Base-by-base conservation (phyloP, 2,113 vertebrate species). In the Thinocorus orbignyianus region DNA sequence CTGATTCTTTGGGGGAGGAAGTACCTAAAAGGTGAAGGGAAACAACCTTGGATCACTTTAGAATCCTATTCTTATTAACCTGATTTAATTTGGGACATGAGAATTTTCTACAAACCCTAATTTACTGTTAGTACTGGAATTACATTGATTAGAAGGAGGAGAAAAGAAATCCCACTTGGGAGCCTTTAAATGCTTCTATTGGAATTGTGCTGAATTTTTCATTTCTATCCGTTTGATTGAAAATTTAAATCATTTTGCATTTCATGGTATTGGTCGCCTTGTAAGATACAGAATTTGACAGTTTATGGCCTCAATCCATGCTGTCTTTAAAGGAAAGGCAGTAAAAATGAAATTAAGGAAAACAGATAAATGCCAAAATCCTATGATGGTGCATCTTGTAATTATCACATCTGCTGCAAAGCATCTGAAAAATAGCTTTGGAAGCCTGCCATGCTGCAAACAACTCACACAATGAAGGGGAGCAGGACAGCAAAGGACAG, bases 341-440 rank as follows among this genome's bases (percentile, higher is more conserved):
- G 95, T 98, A 97, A 98, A 97, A 97, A 66, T 79, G 55, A 98
- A 97, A 97, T 97, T 77, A 97, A 93, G 73, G 62, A 84, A 96
- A 96, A 95, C 76, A 97, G 88, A 96, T 95, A 97, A 96, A 96
- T 82, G 80, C 89, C 80, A 89, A 82, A 93, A 93, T 93, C 64
- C 62, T 95, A 31, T 71, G 86, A 95, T 95, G 57, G 80, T 79
- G 51, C 70, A 88, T 93, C 94, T 97, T 96, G 54, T 86, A 97
- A 97, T 97, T 90, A 97, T 97, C 97, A 95, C 96, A 96, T 97
- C 97, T 98, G 95, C 95, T 96, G 81, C 77, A 87, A 94, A 97
- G 81, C 13, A 58, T 79, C 74, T 82, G 84, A 93, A 93, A 97
- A 95, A 91, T 71, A 84, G 91, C 77, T 93, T 91, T 97, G 97